Base-by-base conservation (phyloP, 1,140 invertebrate species). In the Episyrphus balteatus region DNA sequence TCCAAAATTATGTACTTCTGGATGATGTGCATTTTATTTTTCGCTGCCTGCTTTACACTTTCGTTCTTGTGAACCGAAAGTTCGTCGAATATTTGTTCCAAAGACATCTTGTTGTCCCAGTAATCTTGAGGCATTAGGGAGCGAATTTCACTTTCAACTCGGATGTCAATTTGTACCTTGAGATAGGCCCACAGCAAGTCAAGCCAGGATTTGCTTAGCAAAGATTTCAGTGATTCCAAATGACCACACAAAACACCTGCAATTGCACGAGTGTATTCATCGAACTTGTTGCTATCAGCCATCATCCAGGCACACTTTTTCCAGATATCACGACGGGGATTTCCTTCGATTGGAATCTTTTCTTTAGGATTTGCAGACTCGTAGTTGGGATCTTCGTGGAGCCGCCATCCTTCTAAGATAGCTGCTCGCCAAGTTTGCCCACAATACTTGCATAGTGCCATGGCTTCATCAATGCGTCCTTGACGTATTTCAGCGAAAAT, bases 341-440 rank as follows among this genome's bases (percentile, higher is more conserved):
- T 96, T 1, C 92, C 93, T 63, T 84, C 77, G 21, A 90, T 75
- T 40, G 81, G 74, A 49, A 75, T 56, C 69, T 78, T 70, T 47
- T 65, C 65, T 66, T 73, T 50, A 58, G 61, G 61, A 51, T 55
- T 46, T 13, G 44, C 36, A 51, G 34, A 62, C 12, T 73, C 68
- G 56, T 78, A 83, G 67, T 91, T 91, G 15, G 85, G 82, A 74
- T 92, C 86, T 58, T 90, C 84, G 60, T 80, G 78, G 12, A 91
- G 72, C 50, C 80, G 76, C 89, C 92, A 95, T 2, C 93, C 92
- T 69, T 95, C 83, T 15, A 96, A 68, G 42, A 86, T 82, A 11
- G 89, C 89, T 12, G 89, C 89, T 44, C 87, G 73, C 91, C 92
- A 95, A 7, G 82, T 79, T 67, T 95, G 89, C 1, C 92, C 92